Evolutionary conservation across 2,113 vertebrate species (phyloP), one percentile per base, ranked within the genome.

Genomic region (Pedetes capensis): DNA sequence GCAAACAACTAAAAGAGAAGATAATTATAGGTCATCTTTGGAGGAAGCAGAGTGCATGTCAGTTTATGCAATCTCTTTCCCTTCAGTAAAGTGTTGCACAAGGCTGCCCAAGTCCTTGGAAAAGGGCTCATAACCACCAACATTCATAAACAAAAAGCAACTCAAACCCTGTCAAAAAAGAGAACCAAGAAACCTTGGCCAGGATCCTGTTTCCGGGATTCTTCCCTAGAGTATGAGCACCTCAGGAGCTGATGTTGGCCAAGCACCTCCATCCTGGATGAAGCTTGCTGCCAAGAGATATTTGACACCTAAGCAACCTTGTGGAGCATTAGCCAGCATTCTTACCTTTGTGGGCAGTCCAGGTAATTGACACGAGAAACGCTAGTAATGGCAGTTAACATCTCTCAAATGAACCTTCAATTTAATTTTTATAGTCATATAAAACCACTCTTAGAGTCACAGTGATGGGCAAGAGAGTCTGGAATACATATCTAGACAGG

Each of bases 381-480:
- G 63, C 37, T 55, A 87, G 79, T 63, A 16, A 61, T 72, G 34
- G 64, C 1, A 93, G 78, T 49, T 5, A 94, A 20, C 12, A 64
- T 39, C 44, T 87, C 87, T 68, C 51, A 90, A 74, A 66, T 71
- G 44, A 68, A 53, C 6, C 37, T 91, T 80, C 49, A 74, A 20
- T 55, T 87, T 63, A 29, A 37, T 25, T n/a, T 44, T 83, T 57
- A 51, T 18, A 69, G 51, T 49, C 44, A 86, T 20, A 23, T 59
- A 64, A 57, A 53, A 49, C 82, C 55, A 72, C 64, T 64, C 42
- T 64, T 42, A 27, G 20, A 47, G 72, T 47, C 94, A 79, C 47
- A 32, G 14, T 78, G 8, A 69, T 71, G 5, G 11, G 42, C 71
- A 96, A 96, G 53, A 93, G 86, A 96, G 84, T 3, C 32, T 87